phyloP scores from a whole-genome alignment of 2,113 vertebrate genomes.

The Pelecanus crispus region DNA sequence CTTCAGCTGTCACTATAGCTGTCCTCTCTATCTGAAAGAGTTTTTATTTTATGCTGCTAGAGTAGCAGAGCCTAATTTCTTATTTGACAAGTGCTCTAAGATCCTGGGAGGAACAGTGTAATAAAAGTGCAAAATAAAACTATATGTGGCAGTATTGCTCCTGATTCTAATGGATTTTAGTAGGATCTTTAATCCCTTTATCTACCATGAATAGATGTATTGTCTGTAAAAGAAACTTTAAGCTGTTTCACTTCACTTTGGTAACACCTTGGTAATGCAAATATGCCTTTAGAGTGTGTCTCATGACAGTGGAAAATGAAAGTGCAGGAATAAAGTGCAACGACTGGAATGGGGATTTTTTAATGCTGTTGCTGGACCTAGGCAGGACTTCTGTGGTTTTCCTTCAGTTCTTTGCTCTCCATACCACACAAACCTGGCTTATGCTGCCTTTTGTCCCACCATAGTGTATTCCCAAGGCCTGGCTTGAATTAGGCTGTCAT shows the following conservation, averaged over 20 bases:
- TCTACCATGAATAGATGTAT: slow-evolving; percentile 43
- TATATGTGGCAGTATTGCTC: slow-evolving; percentile 42
- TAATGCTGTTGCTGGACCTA: background rate
- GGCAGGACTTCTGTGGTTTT: background rate
- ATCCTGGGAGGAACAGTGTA: slow-evolving; percentile 19
- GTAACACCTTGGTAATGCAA: slow-evolving; percentile 33
- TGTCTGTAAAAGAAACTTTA: slow-evolving; percentile 53
- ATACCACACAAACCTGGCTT: background rate
- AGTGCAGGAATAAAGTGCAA: background rate
- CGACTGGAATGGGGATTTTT: background rate
- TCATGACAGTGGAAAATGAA: background rate
- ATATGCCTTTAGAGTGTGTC: background rate
- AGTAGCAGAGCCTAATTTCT: slow-evolving; percentile 46
- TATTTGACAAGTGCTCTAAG: slow-evolving; percentile 38
- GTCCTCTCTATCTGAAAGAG: background rate
- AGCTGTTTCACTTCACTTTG: slow-evolving; percentile 43
- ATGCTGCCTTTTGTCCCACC: background rate
- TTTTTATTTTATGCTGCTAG: slow-evolving; percentile 29
- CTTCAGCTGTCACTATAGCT: slow-evolving; percentile 27
- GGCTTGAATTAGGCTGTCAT: background rate
- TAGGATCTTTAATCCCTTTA: slow-evolving; percentile 50
- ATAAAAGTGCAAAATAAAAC: slow-evolving; percentile 60
- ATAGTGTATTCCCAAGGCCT: background rate
- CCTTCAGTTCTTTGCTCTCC: background rate
- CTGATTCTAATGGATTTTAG: slow-evolving; percentile 55